A percentile compares a stretch with the other conserved stretches of the same genome.
Evolutionary conservation across 2,797 vertebrate species (phyloP).

Genomic region (Sciurus carolinensis): DNA sequence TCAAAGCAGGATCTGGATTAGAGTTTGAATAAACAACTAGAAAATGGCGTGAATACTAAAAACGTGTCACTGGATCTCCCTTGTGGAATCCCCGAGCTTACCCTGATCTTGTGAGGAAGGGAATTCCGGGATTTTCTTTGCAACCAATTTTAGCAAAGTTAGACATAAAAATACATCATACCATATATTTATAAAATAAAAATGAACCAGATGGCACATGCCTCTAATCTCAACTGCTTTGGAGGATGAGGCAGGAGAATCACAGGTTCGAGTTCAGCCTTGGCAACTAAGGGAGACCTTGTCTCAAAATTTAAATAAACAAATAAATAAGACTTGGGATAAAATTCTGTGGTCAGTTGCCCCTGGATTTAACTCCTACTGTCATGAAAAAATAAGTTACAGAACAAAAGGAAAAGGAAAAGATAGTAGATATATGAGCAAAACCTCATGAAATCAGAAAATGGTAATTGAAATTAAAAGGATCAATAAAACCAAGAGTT

Average conservation of each 20-base stretch:
- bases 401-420: not conserved
- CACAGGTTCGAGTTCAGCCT: not conserved
- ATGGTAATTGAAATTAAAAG: not conserved
- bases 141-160: not conserved
- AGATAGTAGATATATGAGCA: not conserved
- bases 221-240: not conserved
- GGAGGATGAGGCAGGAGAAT: not conserved
- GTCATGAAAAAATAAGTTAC: not conserved
- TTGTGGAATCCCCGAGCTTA: not conserved
- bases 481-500: not conserved
- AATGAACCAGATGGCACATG: not conserved
- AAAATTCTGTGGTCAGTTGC: not conserved
- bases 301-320: too few relatives aligned
- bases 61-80: not conserved
- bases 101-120: not conserved
- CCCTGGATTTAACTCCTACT: not conserved
- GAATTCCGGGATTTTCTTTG: not conserved
- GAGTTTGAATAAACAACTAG: not conserved
- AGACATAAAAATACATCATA: not conserved
- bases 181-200: not conserved
- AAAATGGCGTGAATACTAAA: fast-evolving
- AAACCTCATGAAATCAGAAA: not conserved
- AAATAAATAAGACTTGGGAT: too few relatives aligned
- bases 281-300: too few relatives aligned
- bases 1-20: not conserved